These are phyloP conservation scores for Balaenoptera acutorostrata DNA, from an alignment of 2,113 vertebrate species.

Conservation along the genomic window DNA sequence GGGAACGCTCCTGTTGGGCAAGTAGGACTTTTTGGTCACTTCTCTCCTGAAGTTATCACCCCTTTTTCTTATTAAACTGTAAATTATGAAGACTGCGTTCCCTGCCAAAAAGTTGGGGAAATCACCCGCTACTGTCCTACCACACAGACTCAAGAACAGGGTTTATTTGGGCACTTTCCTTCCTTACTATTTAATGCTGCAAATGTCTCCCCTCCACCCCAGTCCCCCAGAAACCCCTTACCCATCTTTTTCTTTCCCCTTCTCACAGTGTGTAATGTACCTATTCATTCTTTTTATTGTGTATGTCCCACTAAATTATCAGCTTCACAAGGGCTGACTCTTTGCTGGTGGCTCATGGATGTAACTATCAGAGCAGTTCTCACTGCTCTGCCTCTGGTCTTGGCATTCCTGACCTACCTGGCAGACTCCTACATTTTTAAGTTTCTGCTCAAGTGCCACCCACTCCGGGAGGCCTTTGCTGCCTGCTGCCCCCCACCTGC, in stretches of 20 bases:
- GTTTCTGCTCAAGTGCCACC: neutral
- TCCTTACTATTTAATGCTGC: neutral
- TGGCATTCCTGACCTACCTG: neutral
- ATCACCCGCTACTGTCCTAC: neutral
- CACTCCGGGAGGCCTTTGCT: fast-evolving
- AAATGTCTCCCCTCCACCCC: too few species aligned
- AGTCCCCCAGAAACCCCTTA: neutral
- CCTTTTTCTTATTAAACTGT: neutral
- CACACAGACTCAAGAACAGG: neutral
- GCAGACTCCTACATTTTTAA: neutral
- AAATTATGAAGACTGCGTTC: neutral
- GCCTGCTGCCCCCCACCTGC: neutral
- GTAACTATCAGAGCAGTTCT: fast-evolving
- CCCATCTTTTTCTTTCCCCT: neutral
- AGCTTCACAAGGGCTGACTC: neutral
- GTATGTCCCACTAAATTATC: fast-evolving
- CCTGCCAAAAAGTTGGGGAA: neutral
- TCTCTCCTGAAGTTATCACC: neutral
- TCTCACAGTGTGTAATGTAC: neutral
- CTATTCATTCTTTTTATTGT: neutral
- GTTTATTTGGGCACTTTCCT: neutral
- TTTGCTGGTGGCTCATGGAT: neutral
- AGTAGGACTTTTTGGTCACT: neutral
- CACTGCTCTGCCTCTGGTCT: too few species aligned
- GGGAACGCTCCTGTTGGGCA: neutral